phyloP scores from a whole-genome alignment of 2,113 vertebrate species.

The Polyodon spathula region DNA sequence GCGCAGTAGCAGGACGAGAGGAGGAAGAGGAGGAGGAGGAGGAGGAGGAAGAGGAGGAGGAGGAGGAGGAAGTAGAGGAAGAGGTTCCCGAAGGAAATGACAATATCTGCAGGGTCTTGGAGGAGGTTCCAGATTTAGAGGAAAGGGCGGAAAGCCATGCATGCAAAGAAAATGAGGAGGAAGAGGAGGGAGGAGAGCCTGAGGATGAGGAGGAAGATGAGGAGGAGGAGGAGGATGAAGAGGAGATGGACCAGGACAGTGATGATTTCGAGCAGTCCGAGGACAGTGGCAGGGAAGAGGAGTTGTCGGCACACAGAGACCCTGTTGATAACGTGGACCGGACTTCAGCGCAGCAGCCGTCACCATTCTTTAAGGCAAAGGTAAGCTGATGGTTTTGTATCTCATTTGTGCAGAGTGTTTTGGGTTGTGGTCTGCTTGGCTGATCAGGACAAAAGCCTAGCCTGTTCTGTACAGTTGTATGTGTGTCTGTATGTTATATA shows the following conservation, averaged over 20 bases:
- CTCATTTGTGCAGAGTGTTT: no score
- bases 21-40: constrained; percentile 75
- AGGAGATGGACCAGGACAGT: constrained; percentile 98
- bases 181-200: constrained; percentile 67
- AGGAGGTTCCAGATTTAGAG: constrained; percentile 52
- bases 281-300: constrained; percentile 85
- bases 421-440: no score
- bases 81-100: constrained; percentile 58
- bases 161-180: constrained; percentile 52
- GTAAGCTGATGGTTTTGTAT: constrained; percentile 50
- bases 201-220: constrained; percentile 62
- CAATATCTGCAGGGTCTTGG: constrained; percentile 26
- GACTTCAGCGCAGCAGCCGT: constrained; percentile 61
- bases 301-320: constrained; percentile 62
- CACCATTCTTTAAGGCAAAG: constrained; percentile 78
- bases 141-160: constrained; percentile 59
- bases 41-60: constrained; percentile 72
- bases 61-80: constrained; percentile 61
- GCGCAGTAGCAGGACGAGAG: constrained; percentile 59
- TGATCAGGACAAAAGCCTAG: no score
- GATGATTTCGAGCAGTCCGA: constrained; percentile 93
- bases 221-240: constrained; percentile 73
- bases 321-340: constrained; percentile 71
- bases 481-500: no score
- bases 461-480: no score